Percentiles rank a stretch among this genome's conserved stretches.
These are phyloP conservation scores for Pseudococcus viburni DNA, from an alignment of 2,888 invertebrate species.

Conservation along the genomic window DNA sequence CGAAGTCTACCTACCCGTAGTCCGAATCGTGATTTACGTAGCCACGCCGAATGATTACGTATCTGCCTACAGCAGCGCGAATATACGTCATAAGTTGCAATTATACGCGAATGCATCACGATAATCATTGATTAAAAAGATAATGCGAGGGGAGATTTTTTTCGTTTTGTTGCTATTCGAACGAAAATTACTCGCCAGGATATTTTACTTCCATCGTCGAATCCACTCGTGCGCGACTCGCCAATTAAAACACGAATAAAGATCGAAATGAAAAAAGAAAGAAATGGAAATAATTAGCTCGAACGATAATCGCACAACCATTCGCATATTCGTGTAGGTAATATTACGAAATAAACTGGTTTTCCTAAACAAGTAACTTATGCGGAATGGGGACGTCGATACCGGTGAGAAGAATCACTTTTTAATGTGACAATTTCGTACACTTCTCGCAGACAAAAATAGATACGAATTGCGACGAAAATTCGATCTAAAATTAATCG, in stretches of 20 bases:
- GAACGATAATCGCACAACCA: slow-evolving; percentile 15
- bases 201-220: neutral
- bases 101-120: slow-evolving; percentile 12
- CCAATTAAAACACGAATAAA: slow-evolving; percentile 19
- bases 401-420: slow-evolving; percentile 17
- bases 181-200: neutral
- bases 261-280: neutral
- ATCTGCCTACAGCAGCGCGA: no score
- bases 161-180: neutral
- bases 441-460: neutral
- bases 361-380: slow-evolving; percentile 20
- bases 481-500: neutral
- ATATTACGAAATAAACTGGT: slow-evolving; percentile 46
- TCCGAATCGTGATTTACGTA: neutral
- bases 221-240: neutral
- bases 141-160: neutral
- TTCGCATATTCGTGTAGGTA: neutral
- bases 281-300: slow-evolving; percentile 34
- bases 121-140: neutral
- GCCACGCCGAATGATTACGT: neutral
- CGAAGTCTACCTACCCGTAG: no score
- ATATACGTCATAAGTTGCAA: neutral
- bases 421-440: neutral
- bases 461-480: neutral
- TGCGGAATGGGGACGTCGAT: neutral